phyloP scores from a whole-genome alignment of 2,113 vertebrate species.

The Mesoclemmys tuberculata region DNA sequence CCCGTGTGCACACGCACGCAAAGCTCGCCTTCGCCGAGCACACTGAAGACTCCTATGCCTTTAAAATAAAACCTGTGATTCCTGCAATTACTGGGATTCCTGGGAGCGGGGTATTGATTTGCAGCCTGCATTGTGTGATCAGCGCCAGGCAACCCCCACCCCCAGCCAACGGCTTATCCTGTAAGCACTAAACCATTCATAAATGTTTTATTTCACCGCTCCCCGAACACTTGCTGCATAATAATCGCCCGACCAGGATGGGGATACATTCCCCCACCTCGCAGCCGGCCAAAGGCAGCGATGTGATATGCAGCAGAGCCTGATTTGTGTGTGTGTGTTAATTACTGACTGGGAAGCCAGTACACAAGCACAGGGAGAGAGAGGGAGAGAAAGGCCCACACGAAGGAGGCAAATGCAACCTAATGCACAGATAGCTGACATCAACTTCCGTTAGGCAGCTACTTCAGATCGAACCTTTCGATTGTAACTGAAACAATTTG shows the following conservation, averaged over 20 bases:
- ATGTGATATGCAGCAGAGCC: conserved; percentile 57
- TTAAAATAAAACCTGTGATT: conserved; percentile 81
- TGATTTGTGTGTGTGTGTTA: conserved; percentile 76
- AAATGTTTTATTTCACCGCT: conserved; percentile 81
- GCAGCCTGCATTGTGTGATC: conserved; percentile 78
- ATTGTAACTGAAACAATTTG: conserved; percentile 99
- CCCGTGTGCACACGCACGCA: neutral
- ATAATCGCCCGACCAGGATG: conserved; percentile 52
- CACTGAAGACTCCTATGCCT: conserved; percentile 70
- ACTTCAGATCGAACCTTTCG: conserved; percentile 98
- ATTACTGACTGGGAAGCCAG: conserved; percentile 74
- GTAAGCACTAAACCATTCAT: conserved; percentile 77
- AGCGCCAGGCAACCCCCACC: conserved; percentile 60
- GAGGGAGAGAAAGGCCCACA: conserved; percentile 68
- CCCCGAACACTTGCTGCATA: conserved; percentile 77
- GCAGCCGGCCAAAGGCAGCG: conserved; percentile 51
- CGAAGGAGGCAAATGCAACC: conserved; percentile 76
- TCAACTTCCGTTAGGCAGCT: conserved; percentile 87
- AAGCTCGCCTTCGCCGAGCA: neutral
- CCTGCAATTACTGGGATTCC: conserved; percentile 84
- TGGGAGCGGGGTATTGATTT: conserved; percentile 82
- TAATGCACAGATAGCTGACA: conserved; percentile 91
- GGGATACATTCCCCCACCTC: conserved; percentile 25
- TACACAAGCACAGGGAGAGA: conserved; percentile 68
- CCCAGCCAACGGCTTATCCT: conserved; percentile 65